Evolutionary conservation across 2,113 vertebrate species (phyloP).

Genomic region (Ahaetulla prasina): DNA sequence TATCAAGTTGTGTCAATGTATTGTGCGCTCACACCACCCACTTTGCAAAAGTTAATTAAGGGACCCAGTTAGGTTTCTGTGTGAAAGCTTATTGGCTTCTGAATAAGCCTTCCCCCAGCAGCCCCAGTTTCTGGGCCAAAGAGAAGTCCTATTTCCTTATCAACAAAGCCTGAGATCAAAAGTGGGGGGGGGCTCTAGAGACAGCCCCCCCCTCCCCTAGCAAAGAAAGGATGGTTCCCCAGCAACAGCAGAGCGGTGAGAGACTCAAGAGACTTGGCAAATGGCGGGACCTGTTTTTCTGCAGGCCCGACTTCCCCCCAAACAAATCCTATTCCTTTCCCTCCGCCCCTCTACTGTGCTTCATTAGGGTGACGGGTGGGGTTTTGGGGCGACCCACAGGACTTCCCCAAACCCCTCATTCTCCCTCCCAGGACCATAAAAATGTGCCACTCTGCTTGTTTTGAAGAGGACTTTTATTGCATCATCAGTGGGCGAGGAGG

Average conservation of each 20-base stretch:
- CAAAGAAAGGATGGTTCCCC: neutral
- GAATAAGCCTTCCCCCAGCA: neutral
- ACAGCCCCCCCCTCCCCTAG: neutral
- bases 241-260: no score
- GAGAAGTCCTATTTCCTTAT: neutral
- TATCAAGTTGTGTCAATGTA: neutral
- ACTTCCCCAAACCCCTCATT: neutral
- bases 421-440: neutral
- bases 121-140: neutral
- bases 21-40: accelerated
- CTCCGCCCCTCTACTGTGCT: neutral
- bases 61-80: neutral
- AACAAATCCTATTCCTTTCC: neutral
- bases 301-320: neutral
- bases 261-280: neutral
- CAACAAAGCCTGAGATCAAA: neutral
- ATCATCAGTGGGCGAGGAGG: neutral
- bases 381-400: neutral
- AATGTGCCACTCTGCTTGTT: neutral
- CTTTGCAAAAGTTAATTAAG: neutral
- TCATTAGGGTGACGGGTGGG: neutral
- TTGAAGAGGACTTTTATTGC: neutral
- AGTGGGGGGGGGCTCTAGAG: neutral
- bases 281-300: neutral
- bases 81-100: no score